Evolutionary conservation across 1,140 invertebrate species (phyloP).

Genomic region (Paralvinella palmiformis): DNA sequence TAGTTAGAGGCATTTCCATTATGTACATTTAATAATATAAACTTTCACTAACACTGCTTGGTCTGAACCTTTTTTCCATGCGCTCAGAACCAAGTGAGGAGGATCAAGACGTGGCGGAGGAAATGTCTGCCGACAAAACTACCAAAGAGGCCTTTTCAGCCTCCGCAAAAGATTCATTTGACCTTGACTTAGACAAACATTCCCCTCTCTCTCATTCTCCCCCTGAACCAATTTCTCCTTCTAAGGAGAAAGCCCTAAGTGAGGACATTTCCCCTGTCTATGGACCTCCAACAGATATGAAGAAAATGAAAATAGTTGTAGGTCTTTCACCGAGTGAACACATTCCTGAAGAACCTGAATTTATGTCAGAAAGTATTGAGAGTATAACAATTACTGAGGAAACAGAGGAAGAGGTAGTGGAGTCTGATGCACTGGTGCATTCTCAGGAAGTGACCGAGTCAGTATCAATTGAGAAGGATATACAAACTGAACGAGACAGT

Average conservation of each 20-base stretch:
- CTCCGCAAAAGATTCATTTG: constrained; percentile 26
- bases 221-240: constrained; percentile 8
- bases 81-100: too few relatives aligned
- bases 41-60: too few relatives aligned
- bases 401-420: too few relatives aligned
- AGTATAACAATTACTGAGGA: constrained; percentile 19
- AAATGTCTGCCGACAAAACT: constrained; percentile 36
- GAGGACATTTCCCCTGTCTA: constrained; percentile 22
- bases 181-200: constrained; percentile 30
- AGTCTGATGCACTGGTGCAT: too few relatives aligned
- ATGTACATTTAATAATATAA: too few relatives aligned
- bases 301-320: constrained; percentile 25
- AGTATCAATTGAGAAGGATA: too few relatives aligned
- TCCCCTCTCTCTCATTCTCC: constrained; percentile 30
- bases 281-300: constrained; percentile 20
- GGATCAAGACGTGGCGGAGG: neutral
- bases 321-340: constrained; percentile 37
- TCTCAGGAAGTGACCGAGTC: too few relatives aligned
- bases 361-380: neutral
- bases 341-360: constrained; percentile 6
- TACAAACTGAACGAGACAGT: too few relatives aligned
- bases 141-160: constrained; percentile 43
- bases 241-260: constrained; percentile 5
- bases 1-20: too few relatives aligned
- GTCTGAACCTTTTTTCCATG: too few relatives aligned